Base-by-base conservation (phyloP, 2,797 vertebrate genomes). In the Gymnopithys bicolor region DNA sequence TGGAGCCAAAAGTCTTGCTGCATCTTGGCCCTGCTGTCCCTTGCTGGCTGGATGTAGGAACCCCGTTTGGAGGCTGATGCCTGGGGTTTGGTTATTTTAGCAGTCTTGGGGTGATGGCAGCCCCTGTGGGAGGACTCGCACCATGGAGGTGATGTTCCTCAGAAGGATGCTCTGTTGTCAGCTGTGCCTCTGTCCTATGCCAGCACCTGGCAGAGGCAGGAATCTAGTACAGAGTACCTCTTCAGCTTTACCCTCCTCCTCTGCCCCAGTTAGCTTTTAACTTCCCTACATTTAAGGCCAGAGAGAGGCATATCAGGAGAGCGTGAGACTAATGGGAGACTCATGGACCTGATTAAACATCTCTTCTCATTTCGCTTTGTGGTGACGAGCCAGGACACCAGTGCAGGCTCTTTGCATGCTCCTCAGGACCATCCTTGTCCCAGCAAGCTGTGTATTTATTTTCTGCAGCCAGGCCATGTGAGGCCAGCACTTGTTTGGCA, bases 401-500 rank as follows among this genome's bases (percentile, higher is more conserved):
- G 17, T 51, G 25, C 1, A 3, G 71, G 59, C 51, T 95, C n/a
- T 51, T 45, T 55, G 11, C 21, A 19, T 27, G 43, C 24, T 67
- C 46, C 30, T 81, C 37, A 30, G 62, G 69, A 68, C 53, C 62
- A 56, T 81, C 37, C 66, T 78, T 4, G 2, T 55, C 81, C 41
- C 63, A 32, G 81, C 60, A 83, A 63, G 80, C 5, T 0, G 6
- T 3, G 15, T 78, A 22, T 95, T 93, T 93, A 35, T 86, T 88
- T 84, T 56, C 46, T 78, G 81, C 55, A 91, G 76, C 70, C 32
- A 2, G 90, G 84, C 93, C 83, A 24, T 15, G 63, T 0, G 1
- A 91, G 92, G 94, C 90, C 84, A 80, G 43, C 4, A 6, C 58
- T 95, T 74, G 81, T 88, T 96, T 96, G 94, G 94, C 96, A 91